Conservation (phyloP, 2,797 vertebrate genomes). For the Arctocebus calabarensis region DNA sequence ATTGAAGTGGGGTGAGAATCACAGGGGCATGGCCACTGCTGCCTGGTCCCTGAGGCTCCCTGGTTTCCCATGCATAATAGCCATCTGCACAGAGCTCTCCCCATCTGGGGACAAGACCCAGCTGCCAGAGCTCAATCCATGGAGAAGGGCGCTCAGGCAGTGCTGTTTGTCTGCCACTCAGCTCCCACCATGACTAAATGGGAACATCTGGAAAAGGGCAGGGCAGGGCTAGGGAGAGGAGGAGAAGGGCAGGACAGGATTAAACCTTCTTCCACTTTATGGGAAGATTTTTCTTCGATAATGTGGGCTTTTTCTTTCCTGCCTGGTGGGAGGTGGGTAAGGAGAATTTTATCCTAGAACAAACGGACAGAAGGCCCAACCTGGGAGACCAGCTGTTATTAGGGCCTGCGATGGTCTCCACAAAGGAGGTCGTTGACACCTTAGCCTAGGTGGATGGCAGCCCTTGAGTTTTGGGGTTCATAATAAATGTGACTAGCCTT, state of each 20-base stretch:
- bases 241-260: slow-evolving; percentile 70
- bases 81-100: slow-evolving; percentile 82
- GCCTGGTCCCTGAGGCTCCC: slow-evolving; percentile 76
- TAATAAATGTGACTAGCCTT: not conserved
- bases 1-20: slow-evolving; percentile 71
- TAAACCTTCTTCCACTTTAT: slow-evolving; percentile 86
- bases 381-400: slow-evolving; percentile 42
- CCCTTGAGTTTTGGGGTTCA: not conserved
- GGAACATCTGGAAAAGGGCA: slow-evolving; percentile 90
- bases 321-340: slow-evolving; percentile 73
- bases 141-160: slow-evolving; percentile 85
- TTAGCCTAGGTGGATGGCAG: not conserved
- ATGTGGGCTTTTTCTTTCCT: slow-evolving; percentile 83
- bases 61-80: slow-evolving; percentile 86
- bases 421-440: not conserved
- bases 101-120: slow-evolving; percentile 86
- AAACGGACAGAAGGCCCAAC: slow-evolving; percentile 17
- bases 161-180: slow-evolving; percentile 85
- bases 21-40: not conserved
- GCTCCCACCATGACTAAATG: slow-evolving; percentile 90
- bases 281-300: slow-evolving; percentile 85
- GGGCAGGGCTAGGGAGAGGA: slow-evolving; percentile 82
- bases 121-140: slow-evolving; percentile 85
- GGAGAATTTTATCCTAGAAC: slow-evolving; percentile 46
- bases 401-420: not conserved